Evolutionary conservation across 2,113 vertebrate species (phyloP).

Genomic region (Dipodomys spectabilis): DNA sequence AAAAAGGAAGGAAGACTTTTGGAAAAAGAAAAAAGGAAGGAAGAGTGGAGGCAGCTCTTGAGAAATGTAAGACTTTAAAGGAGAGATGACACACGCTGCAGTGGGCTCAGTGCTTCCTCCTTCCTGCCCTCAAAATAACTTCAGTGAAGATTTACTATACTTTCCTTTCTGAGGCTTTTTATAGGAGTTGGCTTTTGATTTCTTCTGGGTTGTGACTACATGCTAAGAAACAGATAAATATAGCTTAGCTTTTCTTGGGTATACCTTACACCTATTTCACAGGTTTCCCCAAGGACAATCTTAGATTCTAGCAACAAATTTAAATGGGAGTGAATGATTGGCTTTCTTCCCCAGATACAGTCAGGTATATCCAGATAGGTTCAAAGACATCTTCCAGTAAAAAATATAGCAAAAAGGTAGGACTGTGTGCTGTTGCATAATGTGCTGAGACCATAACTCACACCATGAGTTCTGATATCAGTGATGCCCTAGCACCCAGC

Average conservation of each 20-base stretch:
- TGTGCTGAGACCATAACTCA: neutral
- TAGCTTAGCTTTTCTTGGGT: slow-evolving; percentile 27
- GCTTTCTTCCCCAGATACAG: slow-evolving; percentile 2
- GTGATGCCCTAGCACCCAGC: neutral
- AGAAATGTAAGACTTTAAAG: neutral
- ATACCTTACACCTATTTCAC: neutral
- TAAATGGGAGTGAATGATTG: neutral
- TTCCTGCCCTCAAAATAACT: neutral
- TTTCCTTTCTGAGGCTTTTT: slow-evolving; percentile 24
- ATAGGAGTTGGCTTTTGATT: neutral
- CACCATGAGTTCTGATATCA: neutral
- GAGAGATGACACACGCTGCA: neutral
- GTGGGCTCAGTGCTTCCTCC: neutral
- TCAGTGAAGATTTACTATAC: neutral
- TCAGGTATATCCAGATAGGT: neutral
- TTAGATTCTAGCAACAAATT: slow-evolving; percentile 46
- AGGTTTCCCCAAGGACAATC: neutral
- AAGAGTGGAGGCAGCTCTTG: slow-evolving; percentile 21
- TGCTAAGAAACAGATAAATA: neutral
- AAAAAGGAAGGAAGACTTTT: too few species aligned
- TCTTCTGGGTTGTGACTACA: neutral
- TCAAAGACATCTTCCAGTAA: slow-evolving; percentile 34
- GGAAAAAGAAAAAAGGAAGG: neutral
- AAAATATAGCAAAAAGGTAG: slow-evolving; percentile 4
- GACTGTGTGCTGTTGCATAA: neutral